Evolutionary conservation across 2,888 invertebrate species (phyloP).

Genomic region (Maniola hyperantus): DNA sequence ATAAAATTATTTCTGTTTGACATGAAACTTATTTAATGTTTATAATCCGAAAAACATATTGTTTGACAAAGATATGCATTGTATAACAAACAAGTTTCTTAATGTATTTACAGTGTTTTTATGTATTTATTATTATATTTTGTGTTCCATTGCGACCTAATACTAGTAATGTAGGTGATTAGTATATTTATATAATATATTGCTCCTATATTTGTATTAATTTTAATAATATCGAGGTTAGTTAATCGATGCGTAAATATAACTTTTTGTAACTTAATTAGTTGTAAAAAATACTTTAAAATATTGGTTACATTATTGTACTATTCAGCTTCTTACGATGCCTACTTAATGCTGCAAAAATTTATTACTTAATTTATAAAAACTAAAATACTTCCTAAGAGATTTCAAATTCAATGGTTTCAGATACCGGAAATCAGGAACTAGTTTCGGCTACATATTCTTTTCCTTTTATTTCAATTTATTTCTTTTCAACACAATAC

Average conservation of each 20-base stretch:
- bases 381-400: background rate
- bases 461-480: no score
- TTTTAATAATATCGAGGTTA: conserved; percentile 1
- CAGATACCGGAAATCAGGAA: background rate
- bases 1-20: no score
- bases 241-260: background rate
- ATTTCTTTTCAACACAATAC: no score
- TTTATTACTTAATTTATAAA: conserved; percentile 12
- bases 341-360: conserved; percentile 36
- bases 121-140: background rate
- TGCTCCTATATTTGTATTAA: conserved; percentile 7
- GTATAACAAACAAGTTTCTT: no score
- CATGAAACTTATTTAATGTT: no score
- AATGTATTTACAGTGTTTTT: background rate
- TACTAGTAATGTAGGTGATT: background rate
- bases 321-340: conserved; percentile 57
- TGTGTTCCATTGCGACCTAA: background rate
- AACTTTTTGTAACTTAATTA: conserved; percentile 18
- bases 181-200: background rate
- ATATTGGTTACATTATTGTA: conserved; percentile 73
- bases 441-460: no score
- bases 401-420: background rate
- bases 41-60: no score
- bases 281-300: conserved; percentile 35
- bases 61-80: no score